Evolutionary conservation across 1,140 invertebrate species (phyloP).

Genomic region (Anadara kagoshimensis): DNA sequence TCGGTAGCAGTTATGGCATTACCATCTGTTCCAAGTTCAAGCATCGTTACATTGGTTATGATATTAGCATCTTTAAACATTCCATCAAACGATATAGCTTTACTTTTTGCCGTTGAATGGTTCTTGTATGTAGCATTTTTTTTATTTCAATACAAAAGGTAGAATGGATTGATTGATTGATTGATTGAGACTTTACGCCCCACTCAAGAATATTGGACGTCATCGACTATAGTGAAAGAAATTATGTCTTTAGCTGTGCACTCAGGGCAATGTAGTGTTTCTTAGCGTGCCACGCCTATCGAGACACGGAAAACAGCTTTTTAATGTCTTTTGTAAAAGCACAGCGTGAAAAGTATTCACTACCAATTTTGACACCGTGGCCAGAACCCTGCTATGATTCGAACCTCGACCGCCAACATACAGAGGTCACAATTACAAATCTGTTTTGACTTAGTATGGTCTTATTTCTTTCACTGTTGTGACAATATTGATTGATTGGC

Average conservation of each 20-base stretch:
- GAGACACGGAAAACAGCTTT: not conserved
- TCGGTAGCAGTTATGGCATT: slow-evolving; percentile 57
- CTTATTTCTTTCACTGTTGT: too few relatives aligned
- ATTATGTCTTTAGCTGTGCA: too few relatives aligned
- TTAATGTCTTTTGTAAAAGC: not conserved
- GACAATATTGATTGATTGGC: too few relatives aligned
- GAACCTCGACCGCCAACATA: too few relatives aligned
- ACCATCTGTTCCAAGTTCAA: slow-evolving; percentile 64
- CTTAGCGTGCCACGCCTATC: not conserved
- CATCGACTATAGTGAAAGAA: too few relatives aligned
- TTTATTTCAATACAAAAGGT: not conserved
- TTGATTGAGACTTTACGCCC: too few relatives aligned
- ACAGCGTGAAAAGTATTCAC: too few relatives aligned
- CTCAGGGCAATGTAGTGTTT: too few relatives aligned
- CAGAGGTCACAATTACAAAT: too few relatives aligned
- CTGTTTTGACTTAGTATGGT: too few relatives aligned
- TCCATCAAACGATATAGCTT: slow-evolving; percentile 53
- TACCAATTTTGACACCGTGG: not conserved
- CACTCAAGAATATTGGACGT: too few relatives aligned
- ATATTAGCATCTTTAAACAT: slow-evolving; percentile 62
- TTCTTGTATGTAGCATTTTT: slow-evolving; percentile 56
- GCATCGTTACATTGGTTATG: slow-evolving; percentile 66
- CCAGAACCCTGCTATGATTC: not conserved
- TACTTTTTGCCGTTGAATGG: slow-evolving; percentile 68
- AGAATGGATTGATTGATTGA: not conserved